Base-by-base conservation (phyloP, 2,797 vertebrate species). In the Bufotes viridis region DNA sequence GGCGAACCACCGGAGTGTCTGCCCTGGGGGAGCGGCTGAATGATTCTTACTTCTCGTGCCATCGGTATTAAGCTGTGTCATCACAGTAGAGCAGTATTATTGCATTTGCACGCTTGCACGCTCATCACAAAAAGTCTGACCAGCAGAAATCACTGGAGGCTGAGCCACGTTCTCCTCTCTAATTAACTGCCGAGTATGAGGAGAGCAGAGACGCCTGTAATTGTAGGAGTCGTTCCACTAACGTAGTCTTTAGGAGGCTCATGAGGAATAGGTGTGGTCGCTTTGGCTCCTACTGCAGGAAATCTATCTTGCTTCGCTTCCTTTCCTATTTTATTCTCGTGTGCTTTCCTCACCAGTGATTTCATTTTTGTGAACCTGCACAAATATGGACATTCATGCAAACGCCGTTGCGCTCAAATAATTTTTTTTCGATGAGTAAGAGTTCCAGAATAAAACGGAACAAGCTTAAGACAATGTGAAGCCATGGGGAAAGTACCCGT, bases 201-300 rank as follows among this genome's bases (percentile, higher is more conserved):
- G 9, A 15, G 29, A 57, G 60, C 57, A 85, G 53, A 78, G 72
- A 80, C 53, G 34, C 75, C 87, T 79, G 87, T 84, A 88, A 88
- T 88, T 88, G 51, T 67, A 60, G 81, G 81, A 49, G 81, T 58
- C 12, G 42, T 69, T 65, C 49, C 15, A 10, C 49, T 63, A 55
- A 34, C 82, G 3, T 75, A 79, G 26, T 26, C 20, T 78, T 61
- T 70, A 79, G 42, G 75, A 57, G 53, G 22, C 65, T 78, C 34
- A 11, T 29, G 61, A 88, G 87, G 34, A 53, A 55, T 74, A 81
- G 82, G 87, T 88, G 87, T 55, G 76, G 82, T 74, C 42, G 53
- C 76, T 75, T 82, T 60, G 82, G 82, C 82, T 63, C 74, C 57
- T 74, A 9, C 70, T 78, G 57, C 57, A 79, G 82, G 82, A 88